These are phyloP conservation scores for Pristionchus arcanus DNA, from an alignment of 2,888 invertebrate genomes.

Conservation along the genomic window DNA sequence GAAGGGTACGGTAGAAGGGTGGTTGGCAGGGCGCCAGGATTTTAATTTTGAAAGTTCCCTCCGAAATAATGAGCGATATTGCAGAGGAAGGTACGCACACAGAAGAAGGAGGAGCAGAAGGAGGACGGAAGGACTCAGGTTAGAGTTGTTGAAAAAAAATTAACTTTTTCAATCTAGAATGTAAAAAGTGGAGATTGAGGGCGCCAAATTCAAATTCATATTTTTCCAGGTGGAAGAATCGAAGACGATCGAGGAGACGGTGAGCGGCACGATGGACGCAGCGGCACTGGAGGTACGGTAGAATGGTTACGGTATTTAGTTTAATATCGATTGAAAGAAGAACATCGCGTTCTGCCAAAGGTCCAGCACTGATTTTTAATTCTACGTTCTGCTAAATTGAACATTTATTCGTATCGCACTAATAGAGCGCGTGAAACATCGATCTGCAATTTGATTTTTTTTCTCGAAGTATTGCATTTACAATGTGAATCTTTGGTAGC, in stretches of 20 bases:
- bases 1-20: not conserved
- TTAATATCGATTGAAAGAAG: no score
- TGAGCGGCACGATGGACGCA: not conserved
- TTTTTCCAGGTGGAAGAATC: conserved; percentile 22
- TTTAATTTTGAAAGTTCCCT: not conserved
- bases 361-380: no score
- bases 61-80: not conserved
- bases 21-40: conserved; percentile 17
- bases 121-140: conserved; percentile 40
- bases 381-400: no score
- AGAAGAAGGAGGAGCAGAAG: conserved; percentile 50
- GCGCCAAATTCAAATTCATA: not conserved
- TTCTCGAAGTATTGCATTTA: no score
- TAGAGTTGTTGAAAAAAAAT: not conserved
- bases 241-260: conserved; percentile 21
- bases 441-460: no score
- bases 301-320: no score
- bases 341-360: no score
- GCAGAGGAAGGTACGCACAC: conserved; percentile 31
- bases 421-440: no score
- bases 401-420: no score
- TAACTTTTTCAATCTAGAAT: not conserved
- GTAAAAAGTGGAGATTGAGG: not conserved
- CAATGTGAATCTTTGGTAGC: no score
- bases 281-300: conserved; percentile 19